Percentiles rank a stretch among this genome's conserved stretches.
Evolutionary conservation across 2,113 vertebrate genomes (phyloP).

Genomic region (Talpa occidentalis): DNA sequence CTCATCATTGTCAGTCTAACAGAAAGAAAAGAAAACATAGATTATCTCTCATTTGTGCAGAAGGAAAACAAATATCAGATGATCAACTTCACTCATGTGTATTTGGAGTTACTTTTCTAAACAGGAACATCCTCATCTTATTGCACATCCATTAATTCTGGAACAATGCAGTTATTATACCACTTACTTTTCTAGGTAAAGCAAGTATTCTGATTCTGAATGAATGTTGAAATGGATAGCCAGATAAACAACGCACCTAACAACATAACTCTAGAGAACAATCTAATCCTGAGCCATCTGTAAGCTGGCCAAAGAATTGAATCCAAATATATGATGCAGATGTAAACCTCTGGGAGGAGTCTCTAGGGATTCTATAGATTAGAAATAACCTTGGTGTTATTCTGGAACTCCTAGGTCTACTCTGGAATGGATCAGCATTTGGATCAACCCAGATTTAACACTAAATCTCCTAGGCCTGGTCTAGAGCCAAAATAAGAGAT

Average conservation of each 20-base stretch:
- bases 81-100: not conserved
- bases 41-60: constrained; percentile 37
- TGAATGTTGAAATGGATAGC: constrained; percentile 14
- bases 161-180: not conserved
- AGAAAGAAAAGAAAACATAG: constrained; percentile 26
- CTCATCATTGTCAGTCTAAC: constrained; percentile 88
- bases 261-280: constrained; percentile 33
- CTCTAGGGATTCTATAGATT: constrained; percentile 53
- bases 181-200: not conserved
- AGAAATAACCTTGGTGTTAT: constrained; percentile 66
- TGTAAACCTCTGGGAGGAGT: constrained; percentile 49
- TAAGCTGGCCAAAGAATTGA: constrained; percentile 37
- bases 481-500: constrained; percentile 52
- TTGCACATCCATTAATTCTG: not conserved
- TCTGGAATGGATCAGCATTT: constrained; percentile 56
- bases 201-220: constrained; percentile 15
- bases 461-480: constrained; percentile 64
- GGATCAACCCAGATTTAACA: constrained; percentile 56
- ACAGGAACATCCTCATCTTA: constrained; percentile 4
- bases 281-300: constrained; percentile 40
- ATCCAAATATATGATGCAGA: constrained; percentile 43
- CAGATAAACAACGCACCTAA: constrained; percentile 60
- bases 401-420: constrained; percentile 49
- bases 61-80: not conserved
- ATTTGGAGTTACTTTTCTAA: not conserved